Evolutionary conservation across 1,140 invertebrate genomes (phyloP), one percentile per base, ranked within the genome.

Genomic region (Leguminivora glycinivorella): DNA sequence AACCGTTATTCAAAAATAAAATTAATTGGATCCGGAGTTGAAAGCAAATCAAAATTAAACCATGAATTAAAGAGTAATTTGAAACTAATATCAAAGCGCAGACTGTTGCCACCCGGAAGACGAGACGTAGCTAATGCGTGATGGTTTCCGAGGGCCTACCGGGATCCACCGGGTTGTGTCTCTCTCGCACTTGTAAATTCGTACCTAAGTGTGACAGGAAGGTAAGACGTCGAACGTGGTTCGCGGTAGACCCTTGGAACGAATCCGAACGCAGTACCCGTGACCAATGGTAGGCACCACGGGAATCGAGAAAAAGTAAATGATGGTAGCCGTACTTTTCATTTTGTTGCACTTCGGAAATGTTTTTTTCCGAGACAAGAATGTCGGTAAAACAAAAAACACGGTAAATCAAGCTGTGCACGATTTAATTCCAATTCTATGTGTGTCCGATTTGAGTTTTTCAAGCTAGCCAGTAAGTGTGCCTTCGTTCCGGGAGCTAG

Each of bases 1-100:
- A 9, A 9, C 17, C 19, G 10, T 10, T 19, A 52, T 52, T 52
- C 0, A 52, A 22, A 19, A 22, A 52, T 22, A 22, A 10, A 52
- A 22, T 19, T 0, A 47, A 47, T 9, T 22, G 47, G 17, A 9
- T 52, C 47, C 47, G 19, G 47, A 22, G 19, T n/a, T 9, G 17
- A 22, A 52, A 52, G 19, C 43, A 52, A 22, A 52, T 52, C 19
- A 52, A 22, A 52, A 52, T 52, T 19, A 52, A 34, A 29, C 26
- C 58, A 29, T 63, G 58, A 63, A 63, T 63, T 63, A 63, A 63
- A 63, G 12, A 52, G 25, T 63, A 63, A 63, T 63, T 26, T 31
- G 58, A 63, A 29, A 63, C 58, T 63, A 31, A 63, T 29, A 63
- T 63, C 58, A 29, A 34, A 63, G 26, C 26, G 58, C 31, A 29